These are phyloP conservation scores for Herminia tarsipennalis DNA, from an alignment of 2,888 invertebrate species.

Conservation along the genomic window DNA sequence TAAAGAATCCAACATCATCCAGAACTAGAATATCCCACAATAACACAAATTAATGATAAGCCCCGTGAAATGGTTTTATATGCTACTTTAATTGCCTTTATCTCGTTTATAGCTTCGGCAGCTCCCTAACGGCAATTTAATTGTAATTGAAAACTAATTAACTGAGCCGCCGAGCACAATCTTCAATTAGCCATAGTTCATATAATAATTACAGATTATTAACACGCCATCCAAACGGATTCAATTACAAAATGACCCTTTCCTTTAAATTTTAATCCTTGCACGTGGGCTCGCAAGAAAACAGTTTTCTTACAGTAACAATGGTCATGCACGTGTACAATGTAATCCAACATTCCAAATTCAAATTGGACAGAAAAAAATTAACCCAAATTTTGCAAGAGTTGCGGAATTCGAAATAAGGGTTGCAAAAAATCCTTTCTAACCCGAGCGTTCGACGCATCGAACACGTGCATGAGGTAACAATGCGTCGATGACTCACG, in stretches of 20 bases:
- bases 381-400: constrained; percentile 84
- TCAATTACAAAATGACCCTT: constrained; percentile 46
- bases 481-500: constrained; percentile 81
- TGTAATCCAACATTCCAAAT: constrained; percentile 48
- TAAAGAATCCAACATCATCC: constrained; percentile 13
- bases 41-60: constrained; percentile 44
- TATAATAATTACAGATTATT: constrained; percentile 50
- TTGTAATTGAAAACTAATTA: constrained; percentile 69
- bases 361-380: constrained; percentile 66
- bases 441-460: constrained; percentile 76
- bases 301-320: constrained; percentile 37
- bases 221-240: constrained; percentile 33
- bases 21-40: constrained; percentile 34
- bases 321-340: constrained; percentile 55
- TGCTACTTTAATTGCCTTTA: constrained; percentile 60
- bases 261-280: constrained; percentile 38
- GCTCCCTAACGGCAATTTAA: constrained; percentile 60
- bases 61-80: constrained; percentile 51
- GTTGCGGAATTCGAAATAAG: constrained; percentile 84
- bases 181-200: constrained; percentile 64
- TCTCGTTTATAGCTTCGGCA: constrained; percentile 48
- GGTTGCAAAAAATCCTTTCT: constrained; percentile 84
- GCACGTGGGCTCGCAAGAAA: constrained; percentile 50
- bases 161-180: constrained; percentile 50
- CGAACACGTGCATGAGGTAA: constrained; percentile 79